Evolutionary conservation across 1,140 invertebrate species (phyloP), one percentile per base, ranked within the genome.

Genomic region (Lucilia sericata): DNA sequence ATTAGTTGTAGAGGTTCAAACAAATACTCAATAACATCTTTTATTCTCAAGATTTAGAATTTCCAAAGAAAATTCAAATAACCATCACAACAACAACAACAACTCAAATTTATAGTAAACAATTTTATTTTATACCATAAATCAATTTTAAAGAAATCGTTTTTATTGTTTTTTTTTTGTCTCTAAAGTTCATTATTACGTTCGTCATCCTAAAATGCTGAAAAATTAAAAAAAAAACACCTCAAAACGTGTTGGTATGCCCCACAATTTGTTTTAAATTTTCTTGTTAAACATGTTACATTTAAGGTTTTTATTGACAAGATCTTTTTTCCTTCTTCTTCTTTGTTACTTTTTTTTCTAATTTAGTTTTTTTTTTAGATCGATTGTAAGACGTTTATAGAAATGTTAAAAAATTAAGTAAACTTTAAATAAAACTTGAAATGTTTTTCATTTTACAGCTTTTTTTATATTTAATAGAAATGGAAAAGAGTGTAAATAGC

Each of bases 181-280:
- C 10, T 42, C 42, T 7, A 10, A 8, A 42, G 42, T 42, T 42
- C 42, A 42, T 42, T 42, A 42, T 42, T 42, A 10, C 42, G 12
- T 55, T 55, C 19, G 25, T 70, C 5, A 4, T 70, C 65, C 65
- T 70, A 21, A 70, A 25, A 70, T 25, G 65, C n/a, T n/a, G n/a
- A n/a, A n/a, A n/a, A n/a, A 70, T 70, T 2, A 70, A 25, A n/a
- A n/a, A 60, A 60, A 60, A 60, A 60, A 60, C 55, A n/a, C 13
- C n/a, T 60, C 2, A 9, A 70, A 70, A 70, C 65, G 65, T 70
- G 65, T 21, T 70, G 65, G 65, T 25, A 70, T 70, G n/a, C 55
- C 55, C 9, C 65, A 70, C n/a, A 70, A 70, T 21, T 12, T 42
- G n/a, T n/a, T 21, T 2, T 2, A 21, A 10, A 21, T 25, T n/a